A percentile compares a stretch with the other conserved stretches of the same genome.
phyloP scores from a whole-genome alignment of 2,113 vertebrate species.

The Ahaetulla prasina region DNA sequence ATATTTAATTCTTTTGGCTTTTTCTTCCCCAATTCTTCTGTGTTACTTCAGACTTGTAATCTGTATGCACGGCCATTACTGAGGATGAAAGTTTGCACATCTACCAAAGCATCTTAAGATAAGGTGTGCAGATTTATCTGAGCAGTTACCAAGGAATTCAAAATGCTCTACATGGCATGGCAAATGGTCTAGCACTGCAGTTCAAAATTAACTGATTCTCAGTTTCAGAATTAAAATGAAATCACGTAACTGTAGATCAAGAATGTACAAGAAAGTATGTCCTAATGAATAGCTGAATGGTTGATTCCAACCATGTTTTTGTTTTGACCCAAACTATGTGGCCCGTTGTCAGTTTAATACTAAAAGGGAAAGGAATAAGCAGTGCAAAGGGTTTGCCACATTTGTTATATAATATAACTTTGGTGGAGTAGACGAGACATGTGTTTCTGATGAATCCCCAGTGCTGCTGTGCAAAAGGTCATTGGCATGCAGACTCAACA shows the following conservation, averaged over 20 bases:
- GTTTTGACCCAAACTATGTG: not conserved
- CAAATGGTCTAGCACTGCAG: not conserved
- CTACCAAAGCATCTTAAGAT: not conserved
- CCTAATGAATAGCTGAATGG: not conserved
- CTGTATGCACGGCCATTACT: not conserved
- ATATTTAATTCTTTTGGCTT: slow-evolving; percentile 2
- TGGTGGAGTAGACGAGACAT: too few species aligned
- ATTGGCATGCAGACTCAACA: not conserved
- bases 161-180: too few species aligned
- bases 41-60: not conserved
- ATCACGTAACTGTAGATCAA: not conserved
- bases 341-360: too few species aligned
- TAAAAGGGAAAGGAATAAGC: too few species aligned
- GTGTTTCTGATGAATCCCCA: too few species aligned
- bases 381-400: too few species aligned
- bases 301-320: not conserved
- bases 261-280: not conserved
- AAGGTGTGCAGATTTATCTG: not conserved
- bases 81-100: not conserved
- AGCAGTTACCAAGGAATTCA: not conserved
- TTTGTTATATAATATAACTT: too few species aligned
- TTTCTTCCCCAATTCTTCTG: not conserved
- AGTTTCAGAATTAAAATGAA: not conserved
- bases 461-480: not conserved
- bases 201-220: not conserved